Base-by-base conservation (phyloP, 2,113 vertebrate genomes). In the Boulengeromyrus knoepffleri region DNA sequence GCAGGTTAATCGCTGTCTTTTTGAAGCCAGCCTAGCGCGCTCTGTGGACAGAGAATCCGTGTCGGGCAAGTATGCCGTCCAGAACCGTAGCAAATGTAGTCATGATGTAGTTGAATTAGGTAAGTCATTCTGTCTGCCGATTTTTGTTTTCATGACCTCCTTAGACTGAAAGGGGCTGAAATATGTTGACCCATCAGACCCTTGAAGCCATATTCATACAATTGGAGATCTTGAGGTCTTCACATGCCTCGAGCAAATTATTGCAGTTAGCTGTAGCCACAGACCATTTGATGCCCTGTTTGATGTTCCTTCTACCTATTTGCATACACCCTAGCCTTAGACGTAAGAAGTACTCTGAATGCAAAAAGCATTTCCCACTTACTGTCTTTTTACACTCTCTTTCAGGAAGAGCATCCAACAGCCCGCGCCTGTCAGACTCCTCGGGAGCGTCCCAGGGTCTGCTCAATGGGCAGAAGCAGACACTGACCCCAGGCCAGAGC, bases 371-470 rank as follows among this genome's bases (percentile, higher is more conserved):
- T 89, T 87, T 84, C 17, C 53, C 1, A 42, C 62, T 58, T 21
- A 2, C 15, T 21, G 10, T 45, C 56, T 90, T 92, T 92, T 89
- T 87, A 88, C 87, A 87, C 31, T 15, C 87, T 47, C 80, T 56
- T 39, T 90, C 96, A 98, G 98, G 96, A 92, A 96, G 96, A 94
- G 93, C 96, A 94, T 95, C 96, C 88, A 95, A 96, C 93, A 97
- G 97, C 92, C 97, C 97, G 77, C 95, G 95, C 92, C 96, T 97
- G 89, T 97, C 97, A 91, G 97, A 97, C 90, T 96, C 97, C 90
- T 95, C 97, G 91, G 93, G 97, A 93, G 95, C 95, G 94, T 96
- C 96, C 13, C 95, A 96, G 93, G 91, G 95, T 90, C 96, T 95
- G 84, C 92, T 95, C 0, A 95, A 95, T 50, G 2, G 95, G 94